Conservation (phyloP, 2,888 invertebrate genomes). For the Drosophila longiperda region DNA sequence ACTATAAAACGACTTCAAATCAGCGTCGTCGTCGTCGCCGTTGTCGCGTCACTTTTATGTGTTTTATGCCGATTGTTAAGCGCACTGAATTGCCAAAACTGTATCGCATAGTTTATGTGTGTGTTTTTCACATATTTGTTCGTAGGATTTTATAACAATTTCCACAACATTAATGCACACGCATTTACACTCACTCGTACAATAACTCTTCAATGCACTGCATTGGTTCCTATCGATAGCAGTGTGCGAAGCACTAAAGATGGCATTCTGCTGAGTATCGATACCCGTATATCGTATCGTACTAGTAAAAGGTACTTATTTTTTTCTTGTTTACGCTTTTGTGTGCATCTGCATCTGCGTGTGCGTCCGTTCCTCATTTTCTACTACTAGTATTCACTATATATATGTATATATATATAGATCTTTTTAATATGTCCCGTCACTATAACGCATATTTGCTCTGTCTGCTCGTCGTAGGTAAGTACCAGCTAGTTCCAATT, state of each 20-base stretch:
- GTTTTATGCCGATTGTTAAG: slow-evolving; percentile 38
- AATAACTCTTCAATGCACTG: slow-evolving; percentile 37
- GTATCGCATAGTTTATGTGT: slow-evolving; percentile 18
- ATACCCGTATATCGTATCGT: slow-evolving; percentile 14
- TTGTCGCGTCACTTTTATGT: slow-evolving; percentile 64
- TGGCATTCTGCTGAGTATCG: slow-evolving; percentile 28
- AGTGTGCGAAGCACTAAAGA: slow-evolving; percentile 8
- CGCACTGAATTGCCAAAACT: slow-evolving; percentile 22
- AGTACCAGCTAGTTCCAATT: slow-evolving; percentile 11
- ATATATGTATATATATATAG: not conserved
- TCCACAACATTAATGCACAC: slow-evolving; percentile 59
- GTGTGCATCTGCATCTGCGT: slow-evolving; percentile 45
- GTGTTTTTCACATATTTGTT: slow-evolving; percentile 54
- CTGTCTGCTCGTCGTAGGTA: slow-evolving; percentile 66
- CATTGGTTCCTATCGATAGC: slow-evolving; percentile 44
- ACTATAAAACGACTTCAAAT: slow-evolving; percentile 42
- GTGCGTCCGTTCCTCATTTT: slow-evolving; percentile 51
- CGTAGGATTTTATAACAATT: slow-evolving; percentile 65
- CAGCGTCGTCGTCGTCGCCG: slow-evolving; percentile 59
- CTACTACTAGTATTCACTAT: slow-evolving; percentile 10
- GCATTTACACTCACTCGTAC: slow-evolving; percentile 41
- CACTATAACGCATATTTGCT: slow-evolving; percentile 38
- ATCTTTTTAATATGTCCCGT: slow-evolving; percentile 57
- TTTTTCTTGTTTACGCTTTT: slow-evolving; percentile 39
- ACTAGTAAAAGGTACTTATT: slow-evolving; percentile 19